A percentile compares a stretch with the other conserved stretches of the same genome.
These are phyloP conservation scores for Onychorhynchus coronatus DNA, from an alignment of 2,113 vertebrate genomes.

Conservation along the genomic window DNA sequence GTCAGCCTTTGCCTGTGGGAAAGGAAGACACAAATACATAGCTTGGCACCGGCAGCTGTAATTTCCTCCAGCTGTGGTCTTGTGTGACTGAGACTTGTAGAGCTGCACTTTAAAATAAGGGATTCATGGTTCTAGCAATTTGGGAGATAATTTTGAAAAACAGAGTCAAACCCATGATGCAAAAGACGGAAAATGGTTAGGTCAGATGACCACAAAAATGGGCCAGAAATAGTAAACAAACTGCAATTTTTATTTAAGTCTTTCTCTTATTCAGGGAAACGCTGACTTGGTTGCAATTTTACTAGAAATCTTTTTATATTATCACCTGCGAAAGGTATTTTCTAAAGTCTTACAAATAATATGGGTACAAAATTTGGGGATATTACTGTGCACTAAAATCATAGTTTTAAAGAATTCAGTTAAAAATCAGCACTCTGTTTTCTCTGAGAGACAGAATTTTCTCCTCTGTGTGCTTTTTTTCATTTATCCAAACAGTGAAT, in stretches of 20 bases:
- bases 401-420: not conserved
- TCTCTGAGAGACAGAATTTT: no score
- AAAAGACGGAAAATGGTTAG: not conserved
- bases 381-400: not conserved
- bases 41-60: not conserved
- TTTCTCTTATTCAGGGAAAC: not conserved
- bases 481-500: not conserved
- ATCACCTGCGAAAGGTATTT: not conserved
- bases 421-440: not conserved
- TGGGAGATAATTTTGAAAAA: not conserved
- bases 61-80: not conserved
- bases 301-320: not conserved
- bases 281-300: not conserved
- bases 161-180: not conserved
- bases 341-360: not conserved
- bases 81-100: not conserved
- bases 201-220: constrained; percentile 1
- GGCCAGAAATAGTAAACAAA: not conserved
- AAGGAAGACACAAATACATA: not conserved
- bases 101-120: not conserved
- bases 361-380: not conserved
- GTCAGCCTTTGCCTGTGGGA: not conserved
- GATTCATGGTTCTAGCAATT: not conserved
- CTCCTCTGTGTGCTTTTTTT: no score
- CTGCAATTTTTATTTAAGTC: not conserved